Evolutionary conservation across 2,888 invertebrate genomes (phyloP).

Genomic region (Zygogramma bicolorata): DNA sequence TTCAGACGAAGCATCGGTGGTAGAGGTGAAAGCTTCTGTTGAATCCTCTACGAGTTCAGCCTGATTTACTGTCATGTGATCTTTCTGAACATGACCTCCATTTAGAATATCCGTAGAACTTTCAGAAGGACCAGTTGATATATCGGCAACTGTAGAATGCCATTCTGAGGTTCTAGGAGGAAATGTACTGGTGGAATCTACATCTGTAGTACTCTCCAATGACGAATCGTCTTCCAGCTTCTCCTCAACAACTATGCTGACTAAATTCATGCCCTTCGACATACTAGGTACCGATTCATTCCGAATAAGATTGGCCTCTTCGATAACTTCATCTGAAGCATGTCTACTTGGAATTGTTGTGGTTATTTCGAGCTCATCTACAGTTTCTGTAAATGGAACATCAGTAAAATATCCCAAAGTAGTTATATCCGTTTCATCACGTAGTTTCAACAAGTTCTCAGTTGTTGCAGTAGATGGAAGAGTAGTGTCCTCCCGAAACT

Average conservation of each 20-base stretch:
- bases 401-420: background rate
- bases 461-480: background rate
- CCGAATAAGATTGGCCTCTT: background rate
- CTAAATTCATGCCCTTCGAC: conserved; percentile 18
- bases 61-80: background rate
- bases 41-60: background rate
- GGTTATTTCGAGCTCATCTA: background rate
- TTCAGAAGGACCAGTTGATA: background rate
- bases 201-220: background rate
- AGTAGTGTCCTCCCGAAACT: background rate
- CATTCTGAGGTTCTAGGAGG: background rate
- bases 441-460: background rate
- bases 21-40: background rate
- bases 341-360: background rate
- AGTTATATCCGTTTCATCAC: background rate
- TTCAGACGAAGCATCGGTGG: background rate
- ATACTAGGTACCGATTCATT: background rate
- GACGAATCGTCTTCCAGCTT: background rate
- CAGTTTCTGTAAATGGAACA: background rate
- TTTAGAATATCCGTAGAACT: background rate
- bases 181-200: conserved; percentile 16
- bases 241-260: conserved; percentile 26
- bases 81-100: background rate
- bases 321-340: background rate
- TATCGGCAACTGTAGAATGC: background rate